Conservation (phyloP, 2,113 vertebrate species). For the Tragulus kanchil region DNA sequence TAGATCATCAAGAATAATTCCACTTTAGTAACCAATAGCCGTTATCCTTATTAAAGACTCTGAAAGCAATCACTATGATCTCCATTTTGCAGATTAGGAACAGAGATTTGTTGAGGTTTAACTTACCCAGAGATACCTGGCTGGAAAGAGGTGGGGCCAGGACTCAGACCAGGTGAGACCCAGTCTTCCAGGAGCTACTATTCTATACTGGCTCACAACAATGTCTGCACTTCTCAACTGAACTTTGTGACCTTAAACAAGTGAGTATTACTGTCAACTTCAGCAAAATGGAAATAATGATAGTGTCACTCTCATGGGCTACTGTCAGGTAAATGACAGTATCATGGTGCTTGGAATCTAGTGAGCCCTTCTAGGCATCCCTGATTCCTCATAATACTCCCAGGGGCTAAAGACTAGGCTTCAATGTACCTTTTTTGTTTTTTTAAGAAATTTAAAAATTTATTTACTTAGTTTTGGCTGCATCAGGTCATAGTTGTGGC, state of each 20-base stretch:
- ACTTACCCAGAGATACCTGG: neutral
- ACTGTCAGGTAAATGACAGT: neutral
- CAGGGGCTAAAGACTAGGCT: neutral
- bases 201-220: neutral
- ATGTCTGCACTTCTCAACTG: neutral
- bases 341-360: neutral
- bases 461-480: neutral
- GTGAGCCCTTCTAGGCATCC: neutral
- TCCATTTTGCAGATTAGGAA: neutral
- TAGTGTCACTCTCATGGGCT: neutral
- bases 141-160: neutral
- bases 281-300: neutral
- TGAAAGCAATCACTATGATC: neutral
- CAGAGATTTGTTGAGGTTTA: neutral
- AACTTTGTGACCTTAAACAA: neutral
- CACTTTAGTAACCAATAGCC: neutral
- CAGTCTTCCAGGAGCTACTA: neutral
- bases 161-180: neutral
- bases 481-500: neutral
- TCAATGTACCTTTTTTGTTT: neutral
- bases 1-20: neutral
- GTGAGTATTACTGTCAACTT: neutral
- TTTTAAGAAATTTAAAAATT: neutral
- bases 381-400: neutral
- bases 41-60: neutral